Percentiles rank a stretch among this genome's conserved stretches.
These are phyloP conservation scores for Pelecanus crispus DNA, from an alignment of 2,113 vertebrate species.

Conservation along the genomic window DNA sequence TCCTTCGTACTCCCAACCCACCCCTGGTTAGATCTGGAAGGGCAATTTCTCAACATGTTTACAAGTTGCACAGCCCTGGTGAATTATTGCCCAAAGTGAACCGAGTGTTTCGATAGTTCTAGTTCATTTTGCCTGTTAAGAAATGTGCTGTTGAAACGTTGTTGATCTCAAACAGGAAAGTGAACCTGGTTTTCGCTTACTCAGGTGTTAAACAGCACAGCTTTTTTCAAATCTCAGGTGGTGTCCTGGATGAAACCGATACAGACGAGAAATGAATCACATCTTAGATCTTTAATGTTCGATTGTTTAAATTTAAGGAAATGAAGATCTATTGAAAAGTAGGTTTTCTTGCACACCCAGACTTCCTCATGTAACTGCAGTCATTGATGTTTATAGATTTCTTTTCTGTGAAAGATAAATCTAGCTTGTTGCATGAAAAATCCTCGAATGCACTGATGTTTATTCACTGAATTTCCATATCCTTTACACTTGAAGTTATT, in stretches of 20 bases:
- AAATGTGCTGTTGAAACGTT: conserved; percentile 12
- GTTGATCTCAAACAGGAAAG: conserved; percentile 48
- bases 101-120: not conserved
- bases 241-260: conserved; percentile 44
- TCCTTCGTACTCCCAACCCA: not conserved
- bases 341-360: conserved; percentile 21
- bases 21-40: not conserved
- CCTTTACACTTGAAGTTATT: conserved; percentile 60
- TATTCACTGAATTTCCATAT: conserved; percentile 61
- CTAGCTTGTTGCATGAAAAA: conserved; percentile 57
- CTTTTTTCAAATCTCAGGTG: conserved; percentile 41
- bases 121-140: conserved; percentile 9
- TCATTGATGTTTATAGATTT: conserved; percentile 39
- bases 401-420: conserved; percentile 40
- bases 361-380: conserved; percentile 1
- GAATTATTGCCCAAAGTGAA: conserved; percentile 15
- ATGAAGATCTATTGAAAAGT: not conserved
- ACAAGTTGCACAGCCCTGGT: not conserved
- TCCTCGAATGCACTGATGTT: conserved; percentile 55
- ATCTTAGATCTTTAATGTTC: not conserved
- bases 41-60: not conserved
- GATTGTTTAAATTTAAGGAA: conserved; percentile 15
- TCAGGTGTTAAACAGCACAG: conserved; percentile 59
- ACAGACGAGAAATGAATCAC: conserved; percentile 39
- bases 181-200: conserved; percentile 50